Evolutionary conservation across 2,797 vertebrate species (phyloP).

Genomic region (Helarctos malayanus): DNA sequence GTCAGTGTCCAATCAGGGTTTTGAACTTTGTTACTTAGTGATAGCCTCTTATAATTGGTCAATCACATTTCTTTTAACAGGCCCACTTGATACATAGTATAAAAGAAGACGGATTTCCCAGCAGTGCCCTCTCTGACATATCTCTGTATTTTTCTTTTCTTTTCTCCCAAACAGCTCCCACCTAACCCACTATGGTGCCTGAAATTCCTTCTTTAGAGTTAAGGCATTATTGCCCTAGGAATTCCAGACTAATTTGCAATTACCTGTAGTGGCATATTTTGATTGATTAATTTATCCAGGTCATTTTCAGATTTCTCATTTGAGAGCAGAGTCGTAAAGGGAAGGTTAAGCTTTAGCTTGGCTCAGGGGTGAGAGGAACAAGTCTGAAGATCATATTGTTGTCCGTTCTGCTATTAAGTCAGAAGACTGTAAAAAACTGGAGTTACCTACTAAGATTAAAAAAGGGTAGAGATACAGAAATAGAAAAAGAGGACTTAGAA

Average conservation of each 20-base stretch:
- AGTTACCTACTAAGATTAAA: conserved; percentile 25
- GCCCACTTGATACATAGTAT: not conserved
- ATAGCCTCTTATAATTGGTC: not conserved
- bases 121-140: not conserved
- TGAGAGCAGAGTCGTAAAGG: not conserved
- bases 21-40: not conserved
- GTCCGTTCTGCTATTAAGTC: not conserved
- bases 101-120: not conserved
- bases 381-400: not conserved
- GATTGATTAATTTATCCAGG: not conserved
- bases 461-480: not conserved
- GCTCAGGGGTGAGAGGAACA: not conserved
- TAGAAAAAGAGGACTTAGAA: conserved; percentile 39
- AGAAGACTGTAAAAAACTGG: not conserved
- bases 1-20: not conserved
- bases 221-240: not conserved
- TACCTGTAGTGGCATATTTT: conserved; percentile 16
- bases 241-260: not conserved
- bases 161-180: not conserved
- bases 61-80: not conserved
- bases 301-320: conserved; percentile 19
- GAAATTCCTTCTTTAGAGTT: conserved; percentile 8
- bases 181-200: not conserved
- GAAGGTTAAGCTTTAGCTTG: not conserved
- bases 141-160: conserved; percentile 7